Evolutionary conservation across 2,113 vertebrate genomes (phyloP), one percentile per base, ranked within the genome.

Genomic region (Saiga tatarica): DNA sequence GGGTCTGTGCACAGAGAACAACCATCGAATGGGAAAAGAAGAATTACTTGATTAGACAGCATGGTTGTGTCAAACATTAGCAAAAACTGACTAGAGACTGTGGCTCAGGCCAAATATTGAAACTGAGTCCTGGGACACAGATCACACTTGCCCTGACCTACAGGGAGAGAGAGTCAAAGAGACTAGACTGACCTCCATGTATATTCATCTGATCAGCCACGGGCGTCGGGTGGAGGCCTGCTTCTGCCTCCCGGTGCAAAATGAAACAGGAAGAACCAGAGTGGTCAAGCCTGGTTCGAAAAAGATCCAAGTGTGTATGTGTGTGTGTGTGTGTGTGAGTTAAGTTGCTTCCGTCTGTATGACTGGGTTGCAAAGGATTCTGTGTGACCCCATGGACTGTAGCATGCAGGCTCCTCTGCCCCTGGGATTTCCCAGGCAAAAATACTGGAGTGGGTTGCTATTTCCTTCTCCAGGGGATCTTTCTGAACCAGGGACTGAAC

Each of bases 261-360:
- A 60, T 17, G 17, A 33, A 91, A n/a, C 28, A 93, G 39, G 87
- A 45, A 91, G 53, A 42, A 62, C 15, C 45, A 7, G 15, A 19
- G 33, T 50, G 4, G 17, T 23, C n/a, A 82, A 76, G 17, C 15
- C 39, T 39, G 25, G 53, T 86, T 95, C 47, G 36, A 59, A 62
- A 96, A 92, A 53, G 12, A 23, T 64, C 62, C n/a, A 89, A 52
- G 13, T 45, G 17, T 30, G 3, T 52, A 10, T 33, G 71, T 4
- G 23, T 42, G 15, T 76, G 23, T 42, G 36, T 0, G 0, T 42
- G 36, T 0, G 0, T 25, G 5, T 74, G 36, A 5, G 36, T 39
- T 42, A 76, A 26, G 13, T 14, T 76, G 39, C 12, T 76, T 26
- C 71, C 3, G 71, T 42, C 71, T 74, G 19, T 39, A 39, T 6